phyloP scores from a whole-genome alignment of 1,140 invertebrate species.

The Drosophila bipectinata region DNA sequence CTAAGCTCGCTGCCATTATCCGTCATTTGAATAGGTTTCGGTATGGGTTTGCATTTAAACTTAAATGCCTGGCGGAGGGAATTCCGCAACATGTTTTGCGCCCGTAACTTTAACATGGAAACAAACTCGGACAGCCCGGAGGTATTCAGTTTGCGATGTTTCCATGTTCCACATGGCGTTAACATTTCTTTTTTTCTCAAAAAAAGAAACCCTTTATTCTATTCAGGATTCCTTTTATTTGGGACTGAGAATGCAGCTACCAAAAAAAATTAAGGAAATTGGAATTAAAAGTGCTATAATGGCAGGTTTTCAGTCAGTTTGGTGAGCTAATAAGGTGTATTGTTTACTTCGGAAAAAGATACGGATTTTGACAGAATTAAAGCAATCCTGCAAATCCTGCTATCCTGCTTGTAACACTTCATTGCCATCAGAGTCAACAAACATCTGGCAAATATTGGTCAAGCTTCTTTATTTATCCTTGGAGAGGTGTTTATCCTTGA shows the following conservation, averaged over 20 bases:
- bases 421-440: no score
- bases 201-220: background rate
- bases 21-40: background rate
- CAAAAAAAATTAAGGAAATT: background rate
- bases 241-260: background rate
- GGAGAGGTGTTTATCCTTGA: background rate
- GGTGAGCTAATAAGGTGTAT: constrained; percentile 8
- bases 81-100: background rate
- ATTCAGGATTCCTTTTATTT: background rate
- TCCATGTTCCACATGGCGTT: constrained; percentile 17
- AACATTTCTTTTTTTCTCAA: background rate
- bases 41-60: constrained; percentile 18
- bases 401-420: background rate
- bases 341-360: background rate
- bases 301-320: background rate
- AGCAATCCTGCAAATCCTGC: no score
- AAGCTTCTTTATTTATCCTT: background rate
- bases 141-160: constrained; percentile 1
- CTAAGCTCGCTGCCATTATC: constrained; percentile 10
- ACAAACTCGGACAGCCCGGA: constrained; percentile 5
- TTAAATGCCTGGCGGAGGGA: constrained; percentile 14
- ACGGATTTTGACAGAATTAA: constrained; percentile 56
- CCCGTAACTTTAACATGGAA: constrained; percentile 22
- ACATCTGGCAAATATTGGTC: constrained; percentile 13
- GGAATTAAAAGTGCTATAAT: constrained; percentile 20